Conservation (phyloP, 2,888 invertebrate genomes). For the Elmis aenea region DNA sequence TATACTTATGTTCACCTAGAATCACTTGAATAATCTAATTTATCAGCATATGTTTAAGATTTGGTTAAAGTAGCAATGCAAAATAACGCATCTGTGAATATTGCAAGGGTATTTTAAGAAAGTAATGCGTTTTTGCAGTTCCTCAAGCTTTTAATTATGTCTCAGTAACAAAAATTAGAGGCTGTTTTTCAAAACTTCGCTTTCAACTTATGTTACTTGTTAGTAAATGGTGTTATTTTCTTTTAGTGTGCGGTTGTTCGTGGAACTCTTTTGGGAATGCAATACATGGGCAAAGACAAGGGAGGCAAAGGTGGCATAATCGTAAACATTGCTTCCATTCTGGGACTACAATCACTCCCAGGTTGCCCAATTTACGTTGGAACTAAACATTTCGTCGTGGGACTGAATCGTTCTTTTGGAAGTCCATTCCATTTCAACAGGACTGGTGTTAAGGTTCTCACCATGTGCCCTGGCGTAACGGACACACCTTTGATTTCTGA, state of each 20-base stretch:
- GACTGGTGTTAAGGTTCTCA: constrained; percentile 45
- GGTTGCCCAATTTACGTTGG: constrained; percentile 56
- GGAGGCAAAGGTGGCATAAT: constrained; percentile 60
- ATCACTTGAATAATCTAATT: no score
- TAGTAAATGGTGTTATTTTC: no score
- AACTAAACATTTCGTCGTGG: constrained; percentile 55
- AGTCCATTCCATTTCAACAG: constrained; percentile 35
- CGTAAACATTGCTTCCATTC: constrained; percentile 61
- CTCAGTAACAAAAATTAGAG: no score
- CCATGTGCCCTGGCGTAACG: constrained; percentile 47
- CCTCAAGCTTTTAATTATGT: no score
- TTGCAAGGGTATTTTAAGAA: no score
- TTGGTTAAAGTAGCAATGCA: no score
- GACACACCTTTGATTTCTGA: constrained; percentile 41
- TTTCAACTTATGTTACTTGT: no score
- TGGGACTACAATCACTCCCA: constrained; percentile 52
- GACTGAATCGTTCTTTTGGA: constrained; percentile 51
- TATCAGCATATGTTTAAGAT: no score
- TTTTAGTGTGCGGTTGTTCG: constrained; percentile 46
- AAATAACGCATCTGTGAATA: no score
- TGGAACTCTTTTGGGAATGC: constrained; percentile 52
- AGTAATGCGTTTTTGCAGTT: no score
- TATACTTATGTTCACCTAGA: no score
- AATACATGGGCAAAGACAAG: constrained; percentile 56
- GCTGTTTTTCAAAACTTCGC: no score